Percentiles rank a stretch among this genome's conserved stretches.
phyloP scores from a whole-genome alignment of 2,888 invertebrate genomes.

The Scaptomyza reducta region DNA sequence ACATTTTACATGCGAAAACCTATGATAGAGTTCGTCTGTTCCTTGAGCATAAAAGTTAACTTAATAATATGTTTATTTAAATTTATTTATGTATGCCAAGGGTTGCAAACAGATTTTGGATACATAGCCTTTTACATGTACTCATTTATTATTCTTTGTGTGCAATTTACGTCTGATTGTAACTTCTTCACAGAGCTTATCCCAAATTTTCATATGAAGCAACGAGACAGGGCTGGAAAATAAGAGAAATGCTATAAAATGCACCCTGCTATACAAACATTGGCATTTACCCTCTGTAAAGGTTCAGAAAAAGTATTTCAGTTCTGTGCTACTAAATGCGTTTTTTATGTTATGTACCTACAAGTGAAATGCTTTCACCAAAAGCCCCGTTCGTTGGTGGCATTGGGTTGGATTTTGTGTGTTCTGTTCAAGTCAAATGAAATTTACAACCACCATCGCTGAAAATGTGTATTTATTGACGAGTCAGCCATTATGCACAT shows the following conservation, averaged over 20 bases:
- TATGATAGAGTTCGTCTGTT: too few species aligned
- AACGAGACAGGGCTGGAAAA: slow-evolving; percentile 25
- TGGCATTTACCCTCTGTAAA: slow-evolving; percentile 67
- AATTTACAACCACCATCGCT: slow-evolving; percentile 57
- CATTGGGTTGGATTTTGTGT: slow-evolving; percentile 33
- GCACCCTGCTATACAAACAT: slow-evolving; percentile 73
- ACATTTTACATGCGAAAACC: neutral
- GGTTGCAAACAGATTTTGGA: slow-evolving; percentile 42
- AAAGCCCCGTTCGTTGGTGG: slow-evolving; percentile 32
- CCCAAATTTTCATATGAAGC: slow-evolving; percentile 2
- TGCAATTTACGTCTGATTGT: slow-evolving; percentile 10
- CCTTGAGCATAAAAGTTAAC: neutral
- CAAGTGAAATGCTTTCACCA: slow-evolving; percentile 48
- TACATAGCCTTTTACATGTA: slow-evolving; percentile 17
- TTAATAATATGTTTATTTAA: slow-evolving; percentile 34
- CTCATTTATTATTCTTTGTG: slow-evolving; percentile 1
- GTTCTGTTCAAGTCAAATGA: slow-evolving; percentile 39
- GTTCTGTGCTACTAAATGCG: slow-evolving; percentile 68
- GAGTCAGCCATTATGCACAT: slow-evolving; percentile 7
- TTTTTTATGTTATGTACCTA: slow-evolving; percentile 74
- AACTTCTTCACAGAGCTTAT: slow-evolving; percentile 27
- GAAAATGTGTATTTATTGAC: slow-evolving; percentile 21
- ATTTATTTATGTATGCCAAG: slow-evolving; percentile 24
- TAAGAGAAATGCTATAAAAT: slow-evolving; percentile 55
- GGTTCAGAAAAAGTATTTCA: slow-evolving; percentile 65